Evolutionary conservation across 2,113 vertebrate species (phyloP).

Genomic region (Macrotis lagotis): DNA sequence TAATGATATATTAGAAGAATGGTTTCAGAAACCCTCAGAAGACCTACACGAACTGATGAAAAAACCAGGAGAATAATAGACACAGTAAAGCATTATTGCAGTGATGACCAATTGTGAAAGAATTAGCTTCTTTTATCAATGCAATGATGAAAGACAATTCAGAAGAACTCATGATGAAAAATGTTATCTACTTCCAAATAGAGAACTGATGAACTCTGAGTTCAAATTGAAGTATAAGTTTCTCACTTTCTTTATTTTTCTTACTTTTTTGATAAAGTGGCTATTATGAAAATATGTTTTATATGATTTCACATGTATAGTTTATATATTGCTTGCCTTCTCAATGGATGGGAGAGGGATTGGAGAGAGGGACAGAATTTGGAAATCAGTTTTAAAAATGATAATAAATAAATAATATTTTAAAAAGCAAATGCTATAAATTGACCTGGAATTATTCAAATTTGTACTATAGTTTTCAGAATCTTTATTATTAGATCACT

Average conservation of each 20-base stretch:
- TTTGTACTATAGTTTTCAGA: background rate
- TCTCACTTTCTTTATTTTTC: background rate
- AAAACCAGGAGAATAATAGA: background rate
- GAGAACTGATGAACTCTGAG: background rate
- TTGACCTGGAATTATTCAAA: background rate
- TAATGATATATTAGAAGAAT: background rate
- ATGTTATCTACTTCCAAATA: background rate
- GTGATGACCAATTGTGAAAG: background rate
- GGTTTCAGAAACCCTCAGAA: background rate
- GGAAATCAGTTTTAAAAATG: background rate
- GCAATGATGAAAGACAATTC: background rate
- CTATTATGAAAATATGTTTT: background rate
- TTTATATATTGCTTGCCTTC: background rate
- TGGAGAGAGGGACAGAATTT: background rate
- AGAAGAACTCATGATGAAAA: background rate
- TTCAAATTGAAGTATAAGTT: background rate
- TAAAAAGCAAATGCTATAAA: background rate
- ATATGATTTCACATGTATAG: background rate
- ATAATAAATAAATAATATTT: background rate
- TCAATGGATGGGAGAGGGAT: background rate
- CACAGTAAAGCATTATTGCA: background rate
- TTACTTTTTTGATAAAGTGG: background rate
- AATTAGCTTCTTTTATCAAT: background rate
- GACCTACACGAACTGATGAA: background rate
- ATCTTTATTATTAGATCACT: background rate